These are phyloP conservation scores for Pharmacophagus antenor DNA, from an alignment of 2,888 invertebrate genomes.

Conservation along the genomic window DNA sequence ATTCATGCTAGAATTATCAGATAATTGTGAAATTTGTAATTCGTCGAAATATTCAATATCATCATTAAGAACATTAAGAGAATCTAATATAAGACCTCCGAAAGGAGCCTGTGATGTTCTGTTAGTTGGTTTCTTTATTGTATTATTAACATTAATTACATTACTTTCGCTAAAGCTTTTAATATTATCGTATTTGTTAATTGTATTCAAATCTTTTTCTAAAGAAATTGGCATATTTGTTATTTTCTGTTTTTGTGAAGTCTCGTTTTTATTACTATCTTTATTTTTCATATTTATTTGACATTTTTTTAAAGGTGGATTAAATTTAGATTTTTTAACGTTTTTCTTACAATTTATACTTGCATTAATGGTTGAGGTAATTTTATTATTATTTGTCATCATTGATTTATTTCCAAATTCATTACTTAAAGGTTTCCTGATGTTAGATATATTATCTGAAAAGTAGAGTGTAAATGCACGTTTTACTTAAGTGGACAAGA, in stretches of 20 bases:
- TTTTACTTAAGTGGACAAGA: too few species aligned
- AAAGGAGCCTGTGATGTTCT: conserved; percentile 33
- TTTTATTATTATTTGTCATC: neutral
- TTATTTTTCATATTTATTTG: conserved; percentile 34
- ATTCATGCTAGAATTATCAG: conserved; percentile 32
- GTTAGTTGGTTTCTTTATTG: conserved; percentile 16
- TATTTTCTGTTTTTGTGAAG: neutral
- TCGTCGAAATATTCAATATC: conserved; percentile 41
- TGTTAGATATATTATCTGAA: too few species aligned
- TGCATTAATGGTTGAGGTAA: neutral
- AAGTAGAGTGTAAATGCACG: too few species aligned
- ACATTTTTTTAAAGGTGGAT: conserved; percentile 32
- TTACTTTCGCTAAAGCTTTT: neutral
- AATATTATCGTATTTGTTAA: conserved; percentile 1
- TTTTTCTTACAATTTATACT: conserved; percentile 11
- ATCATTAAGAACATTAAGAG: conserved; percentile 56
- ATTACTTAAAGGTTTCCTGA: too few species aligned
- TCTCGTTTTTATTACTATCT: neutral
- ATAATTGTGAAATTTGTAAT: conserved; percentile 24
- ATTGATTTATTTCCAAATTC: neutral
- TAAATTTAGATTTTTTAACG: conserved; percentile 26
- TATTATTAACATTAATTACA: conserved; percentile 6
- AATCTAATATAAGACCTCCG: conserved; percentile 51
- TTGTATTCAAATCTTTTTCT: neutral
- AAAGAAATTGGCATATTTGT: neutral